Conservation (phyloP, 2,113 vertebrate species). For the Caranx ignobilis region DNA sequence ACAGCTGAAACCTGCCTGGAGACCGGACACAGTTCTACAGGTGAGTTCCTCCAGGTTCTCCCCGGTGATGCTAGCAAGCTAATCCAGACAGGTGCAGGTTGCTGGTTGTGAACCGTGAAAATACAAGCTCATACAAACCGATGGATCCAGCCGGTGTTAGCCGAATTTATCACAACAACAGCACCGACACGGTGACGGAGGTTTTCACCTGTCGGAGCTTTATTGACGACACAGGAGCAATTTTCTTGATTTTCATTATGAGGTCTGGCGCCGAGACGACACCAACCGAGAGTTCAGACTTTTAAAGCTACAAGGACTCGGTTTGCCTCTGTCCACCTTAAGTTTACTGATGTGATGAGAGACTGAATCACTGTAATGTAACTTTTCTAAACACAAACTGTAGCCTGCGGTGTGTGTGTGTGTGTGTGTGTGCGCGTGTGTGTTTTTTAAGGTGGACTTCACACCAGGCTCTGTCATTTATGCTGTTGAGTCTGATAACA, state of each 20-base stretch:
- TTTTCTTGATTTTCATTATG: neutral
- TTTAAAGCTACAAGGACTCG: neutral
- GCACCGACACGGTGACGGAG: rapidly evolving
- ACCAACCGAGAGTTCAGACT: neutral
- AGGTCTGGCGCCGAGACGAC: neutral
- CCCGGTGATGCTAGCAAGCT: constrained; percentile 11
- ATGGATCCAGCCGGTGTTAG: neutral
- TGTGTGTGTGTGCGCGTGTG: too few species aligned
- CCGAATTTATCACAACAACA: neutral
- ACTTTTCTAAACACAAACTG: neutral
- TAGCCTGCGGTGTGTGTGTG: too few species aligned
- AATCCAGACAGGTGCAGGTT: constrained; percentile 42
- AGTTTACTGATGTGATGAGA: neutral
- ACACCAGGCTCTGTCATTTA: neutral
- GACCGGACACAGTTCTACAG: constrained; percentile 5
- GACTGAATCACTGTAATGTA: neutral
- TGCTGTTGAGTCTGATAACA: neutral
- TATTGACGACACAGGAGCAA: neutral
- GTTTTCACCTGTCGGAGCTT: neutral
- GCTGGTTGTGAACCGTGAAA: neutral
- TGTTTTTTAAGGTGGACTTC: neutral
- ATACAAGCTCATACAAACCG: neutral
- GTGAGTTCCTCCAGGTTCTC: neutral
- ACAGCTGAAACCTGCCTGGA: constrained; percentile 28
- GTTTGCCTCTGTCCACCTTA: neutral